Base-by-base conservation (phyloP, 2,113 vertebrate species). In the Amia ocellicauda region DNA sequence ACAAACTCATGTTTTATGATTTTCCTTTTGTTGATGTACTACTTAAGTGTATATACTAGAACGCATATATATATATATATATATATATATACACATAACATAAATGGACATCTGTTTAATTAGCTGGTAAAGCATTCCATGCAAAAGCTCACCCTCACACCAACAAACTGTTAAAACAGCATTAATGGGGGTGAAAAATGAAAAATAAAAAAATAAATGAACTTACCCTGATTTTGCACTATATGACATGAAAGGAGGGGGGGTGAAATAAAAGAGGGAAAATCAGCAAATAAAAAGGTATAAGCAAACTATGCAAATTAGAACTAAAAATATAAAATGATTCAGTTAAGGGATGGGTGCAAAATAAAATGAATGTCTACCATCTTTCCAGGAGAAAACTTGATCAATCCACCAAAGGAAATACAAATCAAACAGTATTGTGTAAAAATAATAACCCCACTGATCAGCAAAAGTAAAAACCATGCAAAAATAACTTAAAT, bases 141-240 rank as follows among this genome's bases (percentile, higher is more conserved):
- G 60, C 22, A 51, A 31, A 53, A 42, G 20, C 20, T 51, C 40
- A 52, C 49, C 31, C 43, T 26, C 29, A 58, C 54, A 29, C 24
- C n/a, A 27, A 40, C 17, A 22, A 66, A 73, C 61, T 72, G 63
- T 36, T 36, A 36, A 60, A 45, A 70, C 51, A 66, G 13, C 26
- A 54, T 29, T 69, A 72, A 64, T 60, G 74, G 71, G 55, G 62
- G 52, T 63, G 58, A 75, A 79, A 66, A 69, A 47, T 47, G 45
- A 36, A n/a, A n/a, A 72, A 64, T 69, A 77, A 63, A 70, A 80
- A 85, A 41, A 24, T 78, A 75, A 64, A 76, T 20, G 65, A 68
- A 93, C 92, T 94, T 92, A 95, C 93, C 93, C 93, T 43, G 90
- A 90, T 87, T 90, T 89, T 80, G 87, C 85, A 87, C 92, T 95